Evolutionary conservation across 2,113 vertebrate genomes (phyloP).

Genomic region (Engraulis encrasicolus): DNA sequence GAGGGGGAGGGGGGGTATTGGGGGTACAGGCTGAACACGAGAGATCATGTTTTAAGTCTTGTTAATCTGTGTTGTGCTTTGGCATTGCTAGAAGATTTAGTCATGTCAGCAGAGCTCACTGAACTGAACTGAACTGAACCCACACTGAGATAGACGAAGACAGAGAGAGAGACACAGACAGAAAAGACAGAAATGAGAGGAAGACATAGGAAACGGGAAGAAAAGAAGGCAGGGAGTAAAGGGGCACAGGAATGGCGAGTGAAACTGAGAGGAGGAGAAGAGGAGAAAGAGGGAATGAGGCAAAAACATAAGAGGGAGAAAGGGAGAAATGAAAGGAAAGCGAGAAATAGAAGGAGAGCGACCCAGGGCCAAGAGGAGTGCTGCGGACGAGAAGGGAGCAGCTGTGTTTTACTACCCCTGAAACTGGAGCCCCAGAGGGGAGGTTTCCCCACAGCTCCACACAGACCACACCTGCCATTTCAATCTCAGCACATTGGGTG

Average conservation of each 20-base stretch:
- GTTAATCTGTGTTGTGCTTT: constrained; percentile 13
- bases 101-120: background rate
- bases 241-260: background rate
- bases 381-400: constrained; percentile 64
- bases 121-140: background rate
- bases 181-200: constrained; percentile 36
- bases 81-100: constrained; percentile 3
- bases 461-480: constrained; percentile 73
- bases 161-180: constrained; percentile 49
- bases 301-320: background rate
- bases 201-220: background rate
- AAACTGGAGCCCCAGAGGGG: constrained; percentile 69
- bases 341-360: background rate
- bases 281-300: background rate
- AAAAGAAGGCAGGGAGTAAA: background rate
- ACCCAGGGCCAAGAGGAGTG: constrained; percentile 1
- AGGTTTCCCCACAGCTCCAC: constrained; percentile 47
- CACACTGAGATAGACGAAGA: background rate
- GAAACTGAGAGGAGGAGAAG: background rate
- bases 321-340: background rate
- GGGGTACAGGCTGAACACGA: too few relatives aligned
- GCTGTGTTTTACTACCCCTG: constrained; percentile 79
- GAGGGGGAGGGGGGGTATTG: too few relatives aligned
- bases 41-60: background rate
- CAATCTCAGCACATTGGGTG: constrained; percentile 70